phyloP scores from a whole-genome alignment of 2,888 invertebrate species.

The Lepeophtheirus nordmannii region DNA sequence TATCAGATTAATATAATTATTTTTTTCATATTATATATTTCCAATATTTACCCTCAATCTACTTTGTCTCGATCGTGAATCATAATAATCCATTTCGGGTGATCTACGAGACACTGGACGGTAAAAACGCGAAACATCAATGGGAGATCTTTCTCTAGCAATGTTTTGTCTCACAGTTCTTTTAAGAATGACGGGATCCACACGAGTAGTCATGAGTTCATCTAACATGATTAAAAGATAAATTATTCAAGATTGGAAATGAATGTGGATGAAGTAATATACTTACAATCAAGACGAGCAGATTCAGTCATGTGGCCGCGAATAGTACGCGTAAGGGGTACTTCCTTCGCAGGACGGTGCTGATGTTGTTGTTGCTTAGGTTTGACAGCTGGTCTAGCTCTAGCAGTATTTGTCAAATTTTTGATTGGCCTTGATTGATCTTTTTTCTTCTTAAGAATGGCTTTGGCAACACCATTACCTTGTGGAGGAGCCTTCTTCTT shows the following conservation, averaged over 20 bases:
- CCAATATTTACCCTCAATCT: background rate
- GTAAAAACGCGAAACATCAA: background rate
- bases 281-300: slow-evolving; percentile 4
- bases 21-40: too few relatives aligned
- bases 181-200: slow-evolving; percentile 12
- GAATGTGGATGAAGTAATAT: background rate
- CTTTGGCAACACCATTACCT: background rate
- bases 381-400: background rate
- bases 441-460: background rate
- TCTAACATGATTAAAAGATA: background rate
- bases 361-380: background rate
- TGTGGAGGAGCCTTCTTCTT: background rate
- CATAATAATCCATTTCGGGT: background rate
- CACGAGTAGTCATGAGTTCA: slow-evolving; percentile 13
- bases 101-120: slow-evolving; percentile 1
- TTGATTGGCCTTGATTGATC: background rate
- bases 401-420: background rate
- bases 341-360: background rate
- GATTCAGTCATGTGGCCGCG: slow-evolving; percentile 9
- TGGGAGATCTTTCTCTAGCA: background rate
- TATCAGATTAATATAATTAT: too few relatives aligned
- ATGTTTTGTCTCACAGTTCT: slow-evolving; percentile 9
- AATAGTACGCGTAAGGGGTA: background rate
- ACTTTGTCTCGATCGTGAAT: background rate
- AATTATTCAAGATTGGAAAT: background rate